These are phyloP conservation scores for Pteropus rufus DNA, from an alignment of 2,797 vertebrate species.

Conservation along the genomic window DNA sequence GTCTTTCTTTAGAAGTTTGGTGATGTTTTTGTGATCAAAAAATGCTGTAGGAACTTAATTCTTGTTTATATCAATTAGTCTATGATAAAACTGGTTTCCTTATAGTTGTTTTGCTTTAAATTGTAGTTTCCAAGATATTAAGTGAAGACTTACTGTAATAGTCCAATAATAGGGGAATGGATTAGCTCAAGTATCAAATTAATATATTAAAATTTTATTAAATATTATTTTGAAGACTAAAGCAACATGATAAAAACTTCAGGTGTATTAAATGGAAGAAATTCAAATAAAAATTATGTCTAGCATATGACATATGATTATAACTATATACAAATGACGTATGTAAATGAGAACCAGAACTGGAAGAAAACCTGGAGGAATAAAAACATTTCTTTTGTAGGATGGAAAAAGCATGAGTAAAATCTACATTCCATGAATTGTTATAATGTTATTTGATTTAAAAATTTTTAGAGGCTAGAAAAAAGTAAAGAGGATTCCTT, in stretches of 20 bases:
- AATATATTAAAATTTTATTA: not conserved
- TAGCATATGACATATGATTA: not conserved
- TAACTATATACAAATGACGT: not conserved
- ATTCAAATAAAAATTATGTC: not conserved
- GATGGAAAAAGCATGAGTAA: not conserved
- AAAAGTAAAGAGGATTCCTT: not conserved
- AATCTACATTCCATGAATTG: not conserved
- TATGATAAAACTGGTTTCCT: not conserved
- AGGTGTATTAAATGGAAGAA: not conserved
- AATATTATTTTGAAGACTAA: not conserved
- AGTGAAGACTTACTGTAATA: not conserved
- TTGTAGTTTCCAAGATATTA: not conserved
- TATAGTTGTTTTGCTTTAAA: not conserved
- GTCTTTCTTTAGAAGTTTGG: not conserved
- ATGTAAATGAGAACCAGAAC: not conserved
- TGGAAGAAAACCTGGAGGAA: not conserved
- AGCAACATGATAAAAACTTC: conserved; percentile 1
- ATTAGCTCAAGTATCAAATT: not conserved
- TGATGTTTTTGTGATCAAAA: not conserved
- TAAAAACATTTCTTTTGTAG: not conserved
- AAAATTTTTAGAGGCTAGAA: not conserved
- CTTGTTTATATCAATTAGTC: not conserved
- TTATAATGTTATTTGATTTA: not conserved
- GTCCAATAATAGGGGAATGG: not conserved
- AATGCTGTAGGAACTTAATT: not conserved